Base-by-base conservation (phyloP, 2,888 invertebrate species). In the Pyrochroa serraticornis region DNA sequence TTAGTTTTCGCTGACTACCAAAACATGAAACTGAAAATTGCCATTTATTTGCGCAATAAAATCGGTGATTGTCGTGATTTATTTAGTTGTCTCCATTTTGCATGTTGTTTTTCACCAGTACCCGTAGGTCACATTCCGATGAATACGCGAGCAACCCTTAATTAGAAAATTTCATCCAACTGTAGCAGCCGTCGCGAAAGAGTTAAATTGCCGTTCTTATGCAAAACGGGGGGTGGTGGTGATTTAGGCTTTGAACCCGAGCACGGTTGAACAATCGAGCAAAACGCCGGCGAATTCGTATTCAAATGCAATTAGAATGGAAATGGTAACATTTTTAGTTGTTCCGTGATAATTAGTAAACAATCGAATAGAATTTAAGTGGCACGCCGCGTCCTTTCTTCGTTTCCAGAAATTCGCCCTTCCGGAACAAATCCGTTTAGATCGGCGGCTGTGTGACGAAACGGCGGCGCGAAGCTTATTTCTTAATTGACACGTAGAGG, bases 251-350 rank as follows among this genome's bases (percentile, higher is more conserved):
- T 42, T 10, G 12, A 42, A 10, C 31, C 31, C 3, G 41, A 6
- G 32, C 30, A 8, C n/a, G 13, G 30, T 14, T 7, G 3, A 42
- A 42, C 42, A 42, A 42, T 39, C 39, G 30, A 8, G n/a, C 31
- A 42, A 13, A 39, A 39, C 10, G 39, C 22, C 22, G 22, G n/a
- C 42, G 47, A 64, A 66, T 64, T 66, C 57, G 64, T 62, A 66
- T 69, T 67, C 65, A 61, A 63, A 66, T 62, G 61, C 64, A 67
- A 69, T 69, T 67, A 66, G 66, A 69, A 65, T 63, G 62, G 62
- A 62, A 66, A 69, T 65, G 61, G 64, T 64, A 66, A 55, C 60
- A 60, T 60, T 60, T 56, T 60, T 55, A 46, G 55, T 45, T 55
- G 39, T 46, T 51, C 49, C 34, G 51, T 38, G 43, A 55, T 59